Conservation (phyloP, 2,113 vertebrate species). For the Arizona elegans region DNA sequence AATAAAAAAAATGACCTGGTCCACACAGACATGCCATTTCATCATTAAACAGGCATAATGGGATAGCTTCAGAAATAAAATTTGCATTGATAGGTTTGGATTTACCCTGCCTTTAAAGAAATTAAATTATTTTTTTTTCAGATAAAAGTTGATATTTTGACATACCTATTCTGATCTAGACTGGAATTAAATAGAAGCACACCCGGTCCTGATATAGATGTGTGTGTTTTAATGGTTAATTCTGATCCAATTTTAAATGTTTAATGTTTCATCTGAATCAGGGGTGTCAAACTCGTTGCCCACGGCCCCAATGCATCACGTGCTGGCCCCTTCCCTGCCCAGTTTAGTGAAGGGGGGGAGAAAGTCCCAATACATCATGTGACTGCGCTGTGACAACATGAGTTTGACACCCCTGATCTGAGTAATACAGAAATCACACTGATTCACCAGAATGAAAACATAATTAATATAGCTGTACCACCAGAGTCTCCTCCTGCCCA, state of each 20-base stretch:
- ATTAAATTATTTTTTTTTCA: not conserved
- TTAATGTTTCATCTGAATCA: conserved; percentile 58
- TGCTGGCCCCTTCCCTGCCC: too few species aligned
- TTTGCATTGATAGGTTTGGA: not conserved
- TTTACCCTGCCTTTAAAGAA: not conserved
- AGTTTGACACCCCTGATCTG: conserved; percentile 1
- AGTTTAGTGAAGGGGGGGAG: too few species aligned
- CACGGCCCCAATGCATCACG: accelerated
- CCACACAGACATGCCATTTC: not conserved
- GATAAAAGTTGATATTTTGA: not conserved
- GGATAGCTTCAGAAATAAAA: not conserved
- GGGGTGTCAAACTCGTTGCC: too few species aligned
- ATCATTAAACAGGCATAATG: not conserved
- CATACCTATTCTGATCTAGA: not conserved
- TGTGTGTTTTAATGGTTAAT: conserved; percentile 19
- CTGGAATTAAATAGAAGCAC: not conserved
- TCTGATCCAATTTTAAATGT: conserved; percentile 34
- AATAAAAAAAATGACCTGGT: not conserved
- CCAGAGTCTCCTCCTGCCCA: conserved; percentile 48
- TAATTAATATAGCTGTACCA: conserved; percentile 54
- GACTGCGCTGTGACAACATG: accelerated
- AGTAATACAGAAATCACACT: conserved; percentile 51
- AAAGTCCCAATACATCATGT: too few species aligned
- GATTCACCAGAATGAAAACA: conserved; percentile 69
- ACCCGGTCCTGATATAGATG: conserved; percentile 46